Conservation (phyloP, 2,888 invertebrate genomes). For the Scaeva pyrastri region DNA sequence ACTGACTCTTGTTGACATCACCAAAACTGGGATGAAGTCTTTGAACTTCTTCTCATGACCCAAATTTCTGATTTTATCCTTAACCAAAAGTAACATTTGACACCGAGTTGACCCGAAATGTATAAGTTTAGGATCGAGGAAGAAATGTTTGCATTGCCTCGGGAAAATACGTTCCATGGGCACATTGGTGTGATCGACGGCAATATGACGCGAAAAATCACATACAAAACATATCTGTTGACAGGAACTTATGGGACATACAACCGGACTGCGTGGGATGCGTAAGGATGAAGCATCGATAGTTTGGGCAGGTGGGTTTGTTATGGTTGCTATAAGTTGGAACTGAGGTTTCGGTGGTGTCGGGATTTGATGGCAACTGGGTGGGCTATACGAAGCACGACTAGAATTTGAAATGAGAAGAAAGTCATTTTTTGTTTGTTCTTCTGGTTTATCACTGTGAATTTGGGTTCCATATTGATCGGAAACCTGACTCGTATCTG, state of each 20-base stretch:
- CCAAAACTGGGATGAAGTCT: constrained; percentile 79
- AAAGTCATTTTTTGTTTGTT: not conserved
- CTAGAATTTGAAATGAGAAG: constrained; percentile 7
- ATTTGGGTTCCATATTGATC: not conserved
- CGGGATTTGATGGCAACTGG: not conserved
- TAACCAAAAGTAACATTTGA: constrained; percentile 79
- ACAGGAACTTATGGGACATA: constrained; percentile 79
- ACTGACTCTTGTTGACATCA: constrained; percentile 79
- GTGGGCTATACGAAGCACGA: constrained; percentile 19
- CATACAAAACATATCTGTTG: constrained; percentile 79
- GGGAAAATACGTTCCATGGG: constrained; percentile 79
- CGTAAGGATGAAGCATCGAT: constrained; percentile 63
- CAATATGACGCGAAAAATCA: constrained; percentile 80
- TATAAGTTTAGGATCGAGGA: constrained; percentile 78
- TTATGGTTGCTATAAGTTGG: not conserved
- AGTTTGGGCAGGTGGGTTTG: not conserved
- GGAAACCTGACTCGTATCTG: not conserved
- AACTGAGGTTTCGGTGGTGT: constrained; percentile 13
- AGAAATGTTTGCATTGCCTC: constrained; percentile 79
- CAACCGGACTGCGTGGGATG: constrained; percentile 78
- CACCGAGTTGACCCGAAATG: constrained; percentile 78
- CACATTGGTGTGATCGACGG: constrained; percentile 78
- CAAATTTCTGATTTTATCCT: constrained; percentile 78
- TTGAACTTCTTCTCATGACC: constrained; percentile 77
- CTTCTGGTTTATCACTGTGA: not conserved